These are phyloP conservation scores for Leptopilina myrica DNA, from an alignment of 2,888 invertebrate genomes.

Conservation along the genomic window DNA sequence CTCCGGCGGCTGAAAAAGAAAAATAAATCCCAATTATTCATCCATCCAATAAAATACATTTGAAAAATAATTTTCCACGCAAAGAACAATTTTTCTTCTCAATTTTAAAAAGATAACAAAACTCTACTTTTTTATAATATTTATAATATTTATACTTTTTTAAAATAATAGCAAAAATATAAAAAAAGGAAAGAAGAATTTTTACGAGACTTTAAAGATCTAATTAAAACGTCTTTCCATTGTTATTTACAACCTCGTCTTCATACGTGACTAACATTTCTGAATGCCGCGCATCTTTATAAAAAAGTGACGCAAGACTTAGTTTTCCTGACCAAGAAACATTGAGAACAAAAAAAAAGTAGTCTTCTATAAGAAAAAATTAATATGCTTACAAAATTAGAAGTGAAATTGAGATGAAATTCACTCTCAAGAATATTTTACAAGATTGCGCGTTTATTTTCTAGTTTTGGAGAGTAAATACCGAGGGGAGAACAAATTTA, in stretches of 20 bases:
- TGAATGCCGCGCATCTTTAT: background rate
- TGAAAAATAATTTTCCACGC: background rate
- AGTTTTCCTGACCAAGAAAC: background rate
- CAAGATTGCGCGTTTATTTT: background rate
- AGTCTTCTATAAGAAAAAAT: background rate
- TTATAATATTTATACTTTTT: too few species aligned
- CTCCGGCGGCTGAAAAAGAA: slow-evolving; percentile 89
- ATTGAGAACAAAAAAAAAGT: background rate
- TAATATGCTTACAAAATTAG: background rate
- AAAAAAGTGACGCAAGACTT: slow-evolving; percentile 17
- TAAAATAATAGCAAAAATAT: background rate
- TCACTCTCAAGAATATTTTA: background rate
- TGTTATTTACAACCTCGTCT: slow-evolving; percentile 1
- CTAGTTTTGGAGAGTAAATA: slow-evolving; percentile 4
- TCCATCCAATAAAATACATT: background rate
- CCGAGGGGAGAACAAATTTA: slow-evolving; percentile 14
- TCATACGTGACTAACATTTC: background rate
- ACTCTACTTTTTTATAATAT: too few species aligned
- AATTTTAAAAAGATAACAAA: background rate
- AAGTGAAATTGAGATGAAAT: background rate
- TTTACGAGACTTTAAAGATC: background rate
- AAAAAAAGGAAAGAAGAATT: background rate
- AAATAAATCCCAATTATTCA: background rate
- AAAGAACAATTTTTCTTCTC: background rate
- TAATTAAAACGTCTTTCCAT: slow-evolving; percentile 2